Evolutionary conservation across 2,888 invertebrate genomes (phyloP).

Genomic region (Furcula furcula): DNA sequence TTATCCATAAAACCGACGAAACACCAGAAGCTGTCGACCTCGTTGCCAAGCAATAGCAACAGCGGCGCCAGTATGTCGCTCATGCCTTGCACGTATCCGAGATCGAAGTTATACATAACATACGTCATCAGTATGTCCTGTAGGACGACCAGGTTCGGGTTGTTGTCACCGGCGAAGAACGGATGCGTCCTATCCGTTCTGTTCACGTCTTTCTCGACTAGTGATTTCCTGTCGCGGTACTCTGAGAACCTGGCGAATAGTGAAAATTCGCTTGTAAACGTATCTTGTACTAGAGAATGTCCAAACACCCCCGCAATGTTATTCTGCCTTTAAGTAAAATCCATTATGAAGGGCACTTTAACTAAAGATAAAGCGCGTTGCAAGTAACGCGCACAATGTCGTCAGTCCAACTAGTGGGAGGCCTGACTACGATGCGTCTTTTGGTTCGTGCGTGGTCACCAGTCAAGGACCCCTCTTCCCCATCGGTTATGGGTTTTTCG

Average conservation of each 20-base stretch:
- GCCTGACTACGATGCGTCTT: too few relatives aligned
- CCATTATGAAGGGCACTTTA: too few relatives aligned
- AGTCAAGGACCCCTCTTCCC: too few relatives aligned
- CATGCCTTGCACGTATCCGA: constrained; percentile 99
- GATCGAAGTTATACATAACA: constrained; percentile 99
- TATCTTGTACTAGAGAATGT: too few relatives aligned
- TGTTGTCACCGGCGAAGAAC: constrained; percentile 96
- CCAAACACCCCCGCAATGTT: too few relatives aligned
- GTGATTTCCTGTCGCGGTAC: constrained; percentile 93
- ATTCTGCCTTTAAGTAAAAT: too few relatives aligned
- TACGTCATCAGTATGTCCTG: constrained; percentile 98
- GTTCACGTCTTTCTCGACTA: constrained; percentile 98
- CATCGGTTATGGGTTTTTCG: too few relatives aligned
- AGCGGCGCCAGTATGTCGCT: constrained; percentile 97
- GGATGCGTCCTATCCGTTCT: constrained; percentile 95
- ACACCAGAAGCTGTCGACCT: constrained; percentile 99
- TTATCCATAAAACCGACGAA: constrained; percentile 98
- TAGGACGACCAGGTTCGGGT: constrained; percentile 91
- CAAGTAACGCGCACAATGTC: too few relatives aligned
- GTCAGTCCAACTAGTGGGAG: too few relatives aligned
- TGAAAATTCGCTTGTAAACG: too few relatives aligned
- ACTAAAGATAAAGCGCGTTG: too few relatives aligned
- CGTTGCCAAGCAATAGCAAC: constrained; percentile 92
- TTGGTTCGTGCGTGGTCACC: too few relatives aligned
- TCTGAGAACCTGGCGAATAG: constrained; percentile 86